Evolutionary conservation across 2,888 invertebrate genomes (phyloP).

Genomic region (Amiota mariae): DNA sequence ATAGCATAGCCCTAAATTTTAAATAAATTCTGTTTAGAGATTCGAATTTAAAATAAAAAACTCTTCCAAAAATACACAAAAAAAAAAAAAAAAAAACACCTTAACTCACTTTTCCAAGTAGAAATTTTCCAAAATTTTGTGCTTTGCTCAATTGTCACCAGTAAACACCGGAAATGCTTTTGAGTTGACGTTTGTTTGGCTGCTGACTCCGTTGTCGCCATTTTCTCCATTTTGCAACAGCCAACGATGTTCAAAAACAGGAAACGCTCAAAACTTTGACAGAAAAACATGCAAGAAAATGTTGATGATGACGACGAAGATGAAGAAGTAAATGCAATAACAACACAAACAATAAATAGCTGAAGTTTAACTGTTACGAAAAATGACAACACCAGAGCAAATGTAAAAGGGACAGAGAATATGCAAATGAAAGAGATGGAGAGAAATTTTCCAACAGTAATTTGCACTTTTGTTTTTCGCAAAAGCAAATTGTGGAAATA

Average conservation of each 20-base stretch:
- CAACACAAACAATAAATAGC: not conserved
- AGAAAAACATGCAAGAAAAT: slow-evolving; percentile 15
- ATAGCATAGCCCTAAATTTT: too few relatives aligned
- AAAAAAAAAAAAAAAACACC: not conserved
- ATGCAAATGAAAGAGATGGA: slow-evolving; percentile 28
- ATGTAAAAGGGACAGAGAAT: not conserved
- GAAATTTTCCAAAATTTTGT: not conserved
- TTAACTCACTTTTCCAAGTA: not conserved
- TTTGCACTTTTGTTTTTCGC: slow-evolving; percentile 60
- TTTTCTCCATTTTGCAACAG: not conserved
- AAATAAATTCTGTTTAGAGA: too few relatives aligned
- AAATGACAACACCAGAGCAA: not conserved
- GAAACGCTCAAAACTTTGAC: slow-evolving; percentile 18
- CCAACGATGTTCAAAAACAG: slow-evolving; percentile 18
- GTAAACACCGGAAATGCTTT: slow-evolving; percentile 20
- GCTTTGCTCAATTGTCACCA: slow-evolving; percentile 19
- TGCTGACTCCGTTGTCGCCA: not conserved
- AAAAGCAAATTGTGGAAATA: slow-evolving; percentile 43
- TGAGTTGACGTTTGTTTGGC: slow-evolving; percentile 8
- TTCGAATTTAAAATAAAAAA: too few relatives aligned
- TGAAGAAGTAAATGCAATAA: not conserved
- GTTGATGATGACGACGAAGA: not conserved
- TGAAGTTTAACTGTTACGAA: too few relatives aligned
- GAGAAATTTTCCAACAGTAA: slow-evolving; percentile 55
- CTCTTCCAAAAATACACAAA: too few relatives aligned